These are phyloP conservation scores for Tetramorium bicarinatum DNA, from an alignment of 2,888 invertebrate genomes.

Conservation along the genomic window DNA sequence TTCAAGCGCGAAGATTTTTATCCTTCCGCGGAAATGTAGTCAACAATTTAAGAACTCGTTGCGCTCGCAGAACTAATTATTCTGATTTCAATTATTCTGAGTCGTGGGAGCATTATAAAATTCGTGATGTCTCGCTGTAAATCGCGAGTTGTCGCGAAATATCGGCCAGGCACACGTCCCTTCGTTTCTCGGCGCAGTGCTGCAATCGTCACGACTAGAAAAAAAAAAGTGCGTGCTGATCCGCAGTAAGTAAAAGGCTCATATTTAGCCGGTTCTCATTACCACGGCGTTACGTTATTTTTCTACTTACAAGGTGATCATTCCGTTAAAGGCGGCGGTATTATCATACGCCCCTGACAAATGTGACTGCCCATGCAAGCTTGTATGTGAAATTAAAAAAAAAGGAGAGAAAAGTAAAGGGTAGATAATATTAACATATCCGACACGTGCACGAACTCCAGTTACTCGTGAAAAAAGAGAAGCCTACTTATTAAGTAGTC, in stretches of 20 bases:
- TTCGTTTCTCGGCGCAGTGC: slow-evolving; percentile 32
- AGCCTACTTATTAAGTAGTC: slow-evolving; percentile 44
- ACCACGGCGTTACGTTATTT: slow-evolving; percentile 46
- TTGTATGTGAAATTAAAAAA: slow-evolving; percentile 35
- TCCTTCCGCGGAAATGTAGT: background rate
- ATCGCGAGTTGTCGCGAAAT: slow-evolving; percentile 38
- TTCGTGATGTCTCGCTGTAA: background rate
- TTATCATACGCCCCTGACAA: slow-evolving; percentile 51
- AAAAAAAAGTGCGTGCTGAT: slow-evolving; percentile 42
- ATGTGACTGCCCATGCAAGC: slow-evolving; percentile 64
- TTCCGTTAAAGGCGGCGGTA: slow-evolving; percentile 51
- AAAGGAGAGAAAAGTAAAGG: slow-evolving; percentile 61
- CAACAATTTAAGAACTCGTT: background rate
- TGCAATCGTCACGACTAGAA: slow-evolving; percentile 43
- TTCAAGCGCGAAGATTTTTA: background rate
- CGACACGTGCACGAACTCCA: slow-evolving; percentile 58
- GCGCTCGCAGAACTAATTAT: background rate
- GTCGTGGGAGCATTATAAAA: background rate
- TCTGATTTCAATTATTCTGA: background rate
- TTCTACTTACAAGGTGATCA: slow-evolving; percentile 57
- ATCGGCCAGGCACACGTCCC: slow-evolving; percentile 48
- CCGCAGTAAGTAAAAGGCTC: slow-evolving; percentile 45
- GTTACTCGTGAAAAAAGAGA: slow-evolving; percentile 51
- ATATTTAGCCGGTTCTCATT: slow-evolving; percentile 43
- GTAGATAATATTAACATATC: slow-evolving; percentile 60